Conservation (phyloP, 2,797 vertebrate species). For the Sebastes trivittatus region DNA sequence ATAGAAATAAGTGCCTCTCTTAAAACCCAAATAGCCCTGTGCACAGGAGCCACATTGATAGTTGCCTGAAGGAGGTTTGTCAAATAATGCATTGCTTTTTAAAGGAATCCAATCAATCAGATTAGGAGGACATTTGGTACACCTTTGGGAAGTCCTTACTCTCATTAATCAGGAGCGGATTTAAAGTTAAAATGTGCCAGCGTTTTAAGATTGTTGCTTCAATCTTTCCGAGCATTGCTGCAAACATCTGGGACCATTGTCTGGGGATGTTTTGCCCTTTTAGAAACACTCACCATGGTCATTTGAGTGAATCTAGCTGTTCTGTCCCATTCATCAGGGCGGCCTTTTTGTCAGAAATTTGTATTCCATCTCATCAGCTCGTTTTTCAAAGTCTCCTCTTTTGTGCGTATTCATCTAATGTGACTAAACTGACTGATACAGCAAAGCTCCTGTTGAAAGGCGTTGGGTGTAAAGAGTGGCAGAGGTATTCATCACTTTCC, state of each 20-base stretch:
- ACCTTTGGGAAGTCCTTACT: not conserved
- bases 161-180: conserved; percentile 35
- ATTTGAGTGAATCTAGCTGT: conserved; percentile 25
- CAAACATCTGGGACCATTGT: conserved; percentile 19
- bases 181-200: conserved; percentile 24
- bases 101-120: conserved; percentile 25
- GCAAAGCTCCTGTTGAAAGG: conserved; percentile 32
- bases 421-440: conserved; percentile 26
- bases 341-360: conserved; percentile 47
- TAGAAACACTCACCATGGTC: conserved; percentile 24
- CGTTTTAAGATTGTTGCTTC: conserved; percentile 2
- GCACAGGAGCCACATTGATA: not conserved
- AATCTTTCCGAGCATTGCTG: not conserved
- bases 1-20: not conserved
- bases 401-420: conserved; percentile 16
- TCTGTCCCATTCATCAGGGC: conserved; percentile 23
- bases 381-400: conserved; percentile 31
- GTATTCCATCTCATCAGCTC: conserved; percentile 40
- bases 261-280: conserved; percentile 37
- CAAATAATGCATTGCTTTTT: conserved; percentile 13
- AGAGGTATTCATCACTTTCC: conserved; percentile 7
- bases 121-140: conserved; percentile 17
- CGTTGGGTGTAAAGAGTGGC: not conserved
- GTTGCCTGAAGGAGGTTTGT: conserved; percentile 9
- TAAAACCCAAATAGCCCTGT: not conserved